A percentile compares a stretch with the other conserved stretches of the same genome.
Evolutionary conservation across 2,797 vertebrate genomes (phyloP).

Genomic region (Molossus alvarezi): DNA sequence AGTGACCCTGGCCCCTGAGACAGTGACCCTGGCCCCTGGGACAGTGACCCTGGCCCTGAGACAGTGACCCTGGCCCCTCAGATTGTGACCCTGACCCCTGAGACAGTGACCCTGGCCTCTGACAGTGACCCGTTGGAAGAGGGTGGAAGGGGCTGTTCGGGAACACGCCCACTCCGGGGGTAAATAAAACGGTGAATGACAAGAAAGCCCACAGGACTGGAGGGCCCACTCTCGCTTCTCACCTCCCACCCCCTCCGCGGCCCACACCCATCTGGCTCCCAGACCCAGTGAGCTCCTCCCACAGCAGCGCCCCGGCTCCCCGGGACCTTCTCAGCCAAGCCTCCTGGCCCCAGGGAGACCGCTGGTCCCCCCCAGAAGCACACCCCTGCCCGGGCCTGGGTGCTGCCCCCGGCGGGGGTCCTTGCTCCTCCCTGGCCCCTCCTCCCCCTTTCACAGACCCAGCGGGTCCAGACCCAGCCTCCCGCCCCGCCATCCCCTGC

Average conservation of each 20-base stretch:
- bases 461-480: fast-evolving
- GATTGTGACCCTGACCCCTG: fast-evolving
- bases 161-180: neutral
- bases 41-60: fast-evolving
- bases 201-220: neutral
- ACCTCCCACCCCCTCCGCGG: conserved; percentile 22
- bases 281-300: neutral
- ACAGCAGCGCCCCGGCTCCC: neutral
- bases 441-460: neutral
- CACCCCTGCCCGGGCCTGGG: fast-evolving
- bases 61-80: fast-evolving
- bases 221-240: conserved; percentile 47
- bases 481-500: fast-evolving
- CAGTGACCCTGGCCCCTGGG: neutral
- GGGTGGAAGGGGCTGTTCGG: neutral
- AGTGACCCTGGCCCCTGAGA: too few species aligned
- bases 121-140: fast-evolving
- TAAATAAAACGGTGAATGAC: conserved; percentile 28
- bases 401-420: neutral
- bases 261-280: conserved; percentile 74
- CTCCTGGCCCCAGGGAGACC: neutral
- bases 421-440: neutral
- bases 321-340: neutral
- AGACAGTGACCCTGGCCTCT: neutral
- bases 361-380: neutral